Conservation (phyloP, 2,797 vertebrate species). For the Salmo trutta region DNA sequence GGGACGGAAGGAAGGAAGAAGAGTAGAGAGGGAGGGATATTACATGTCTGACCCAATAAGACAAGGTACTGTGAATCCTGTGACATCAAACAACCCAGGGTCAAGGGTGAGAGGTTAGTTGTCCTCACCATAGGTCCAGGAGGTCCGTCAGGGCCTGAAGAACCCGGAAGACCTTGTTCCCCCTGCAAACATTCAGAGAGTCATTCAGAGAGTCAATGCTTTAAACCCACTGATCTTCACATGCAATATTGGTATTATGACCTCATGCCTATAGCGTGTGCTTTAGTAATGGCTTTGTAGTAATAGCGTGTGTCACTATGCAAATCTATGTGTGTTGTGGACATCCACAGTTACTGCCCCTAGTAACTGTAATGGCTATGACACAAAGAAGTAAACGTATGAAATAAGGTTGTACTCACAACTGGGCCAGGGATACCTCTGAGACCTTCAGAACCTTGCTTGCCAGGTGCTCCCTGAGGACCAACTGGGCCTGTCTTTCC, state of each 20-base stretch:
- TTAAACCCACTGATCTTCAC: not conserved
- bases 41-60: not conserved
- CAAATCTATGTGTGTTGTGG: no score
- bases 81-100: not conserved
- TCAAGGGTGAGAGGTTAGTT: constrained; percentile 18
- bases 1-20: not conserved
- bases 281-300: no score
- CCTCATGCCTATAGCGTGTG: no score
- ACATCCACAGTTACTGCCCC: not conserved
- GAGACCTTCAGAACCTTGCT: constrained; percentile 92
- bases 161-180: constrained; percentile 94
- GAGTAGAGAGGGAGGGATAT: not conserved
- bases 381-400: not conserved
- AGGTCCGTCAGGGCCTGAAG: constrained; percentile 92
- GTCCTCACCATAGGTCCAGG: constrained; percentile 89
- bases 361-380: not conserved
- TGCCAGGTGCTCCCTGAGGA: constrained; percentile 95
- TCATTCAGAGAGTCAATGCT: constrained; percentile 14
- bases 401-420: constrained; percentile 75
- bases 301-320: no score
- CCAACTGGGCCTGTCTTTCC: constrained; percentile 97
- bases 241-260: not conserved
- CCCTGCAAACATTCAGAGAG: constrained; percentile 76
- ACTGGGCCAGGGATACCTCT: constrained; percentile 96
- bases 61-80: not conserved